Evolutionary conservation across 2,113 vertebrate species (phyloP), one percentile per base, ranked within the genome.

Genomic region (human): DNA sequence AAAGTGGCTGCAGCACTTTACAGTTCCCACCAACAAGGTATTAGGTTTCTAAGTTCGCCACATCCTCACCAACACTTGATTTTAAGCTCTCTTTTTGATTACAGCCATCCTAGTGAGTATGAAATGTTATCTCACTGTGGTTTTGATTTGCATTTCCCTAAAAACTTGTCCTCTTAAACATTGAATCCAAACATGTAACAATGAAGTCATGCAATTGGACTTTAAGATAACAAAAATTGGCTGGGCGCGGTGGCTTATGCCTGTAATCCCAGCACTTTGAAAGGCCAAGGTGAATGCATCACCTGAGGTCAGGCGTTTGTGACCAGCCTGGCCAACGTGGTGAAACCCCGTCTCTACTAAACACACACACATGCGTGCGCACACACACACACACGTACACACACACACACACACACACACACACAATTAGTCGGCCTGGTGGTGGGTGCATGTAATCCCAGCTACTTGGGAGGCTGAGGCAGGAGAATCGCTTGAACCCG

Each of bases 371-470:
- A 50, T 4, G 40, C 40, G 40, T 11, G 11, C 13, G 3, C 48
- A 14, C 13, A 50, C 50, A 50, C 13, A 50, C 12, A 50, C 50
- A 50, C 50, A 50, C 50, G 38, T 11, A 2, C 48, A 13, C 48
- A 4, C 48, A 50, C 13, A 50, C 48, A 50, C 13, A 50, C 12
- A 50, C 50, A 50, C 50, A 50, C 50, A 16, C 50, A 50, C 50
- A 55, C 18, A 52, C 5, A 0, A 16, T 52, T 55, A 55, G 6
- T 6, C 18, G 61, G 27, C 2, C 0, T 64, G 3, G 27, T 32
- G 27, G 27, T 64, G 27, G 61, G 11, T 64, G 61, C 61, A 5
- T 32, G 61, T 64, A 64, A 5, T 64, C 27, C 30, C 27, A 64
- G 27, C 61, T 64, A 14, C 13, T 64, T 0, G 13, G 61, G 61